Percentiles rank a stretch among this genome's conserved stretches.
phyloP scores from a whole-genome alignment of 2,113 vertebrate genomes.

The Alligator sinensis region DNA sequence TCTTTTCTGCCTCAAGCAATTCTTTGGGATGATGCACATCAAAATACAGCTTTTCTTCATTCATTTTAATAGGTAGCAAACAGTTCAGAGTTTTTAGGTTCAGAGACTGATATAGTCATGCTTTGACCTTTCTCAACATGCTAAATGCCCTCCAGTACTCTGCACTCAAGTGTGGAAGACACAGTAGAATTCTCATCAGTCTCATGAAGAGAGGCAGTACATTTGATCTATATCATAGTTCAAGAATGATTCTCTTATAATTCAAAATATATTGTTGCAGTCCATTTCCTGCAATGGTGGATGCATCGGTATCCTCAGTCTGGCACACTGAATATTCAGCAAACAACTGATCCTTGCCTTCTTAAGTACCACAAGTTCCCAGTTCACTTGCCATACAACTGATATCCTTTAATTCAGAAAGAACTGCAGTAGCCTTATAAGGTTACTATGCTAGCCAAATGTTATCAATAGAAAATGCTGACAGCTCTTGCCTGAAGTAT shows the following conservation, averaged over 20 bases:
- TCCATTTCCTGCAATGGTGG: slow-evolving; percentile 62
- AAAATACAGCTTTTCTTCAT: slow-evolving; percentile 69
- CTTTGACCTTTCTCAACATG: slow-evolving; percentile 75
- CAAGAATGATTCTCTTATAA: slow-evolving; percentile 43
- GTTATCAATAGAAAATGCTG: not conserved
- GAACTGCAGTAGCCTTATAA: not conserved
- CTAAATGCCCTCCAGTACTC: slow-evolving; percentile 70
- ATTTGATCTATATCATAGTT: slow-evolving; percentile 46
- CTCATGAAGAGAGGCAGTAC: slow-evolving; percentile 51
- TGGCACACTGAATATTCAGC: slow-evolving; percentile 60
- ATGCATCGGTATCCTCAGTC: slow-evolving; percentile 40
- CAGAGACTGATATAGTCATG: slow-evolving; percentile 70
- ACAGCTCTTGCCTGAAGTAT: not conserved
- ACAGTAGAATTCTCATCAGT: slow-evolving; percentile 74
- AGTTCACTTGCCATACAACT: slow-evolving; percentile 30
- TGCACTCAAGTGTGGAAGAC: slow-evolving; percentile 60
- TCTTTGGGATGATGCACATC: slow-evolving; percentile 72
- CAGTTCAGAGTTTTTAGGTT: slow-evolving; percentile 76
- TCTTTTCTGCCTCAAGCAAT: slow-evolving; percentile 64
- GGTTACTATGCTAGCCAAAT: not conserved
- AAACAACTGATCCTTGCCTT: not conserved
- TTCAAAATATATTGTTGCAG: slow-evolving; percentile 63
- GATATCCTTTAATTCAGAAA: not conserved
- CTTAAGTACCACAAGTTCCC: slow-evolving; percentile 3
- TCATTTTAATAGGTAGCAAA: slow-evolving; percentile 70